phyloP scores from a whole-genome alignment of 53 echinoderm and acorn worm genomes.

The Holothuria leucospilota region DNA sequence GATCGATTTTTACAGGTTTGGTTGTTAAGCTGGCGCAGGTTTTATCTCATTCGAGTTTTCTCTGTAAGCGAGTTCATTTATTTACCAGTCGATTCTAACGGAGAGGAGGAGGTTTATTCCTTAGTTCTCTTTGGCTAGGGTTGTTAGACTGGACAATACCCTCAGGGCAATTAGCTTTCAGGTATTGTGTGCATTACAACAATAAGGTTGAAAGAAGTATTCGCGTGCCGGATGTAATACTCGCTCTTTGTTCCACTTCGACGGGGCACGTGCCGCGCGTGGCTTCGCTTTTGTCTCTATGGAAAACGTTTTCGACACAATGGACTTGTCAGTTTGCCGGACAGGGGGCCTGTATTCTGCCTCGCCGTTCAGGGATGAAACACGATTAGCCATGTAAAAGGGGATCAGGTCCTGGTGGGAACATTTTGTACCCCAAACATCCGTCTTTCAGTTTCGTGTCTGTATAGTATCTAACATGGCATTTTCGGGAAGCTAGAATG shows the following conservation, averaged over 20 bases:
- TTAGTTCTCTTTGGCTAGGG: too few relatives aligned
- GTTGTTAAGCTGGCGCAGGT: constrained; percentile 6
- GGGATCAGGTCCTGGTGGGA: background rate
- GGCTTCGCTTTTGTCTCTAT: constrained; percentile 15
- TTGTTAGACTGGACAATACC: constrained; percentile 16
- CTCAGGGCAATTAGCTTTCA: constrained; percentile 30
- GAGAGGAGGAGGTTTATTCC: too few relatives aligned
- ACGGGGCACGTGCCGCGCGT: constrained; percentile 15
- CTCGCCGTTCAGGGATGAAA: constrained; percentile 16
- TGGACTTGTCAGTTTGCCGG: constrained; percentile 30
- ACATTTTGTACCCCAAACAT: too few relatives aligned
- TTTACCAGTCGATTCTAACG: too few relatives aligned
- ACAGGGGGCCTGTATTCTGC: constrained; percentile 15
- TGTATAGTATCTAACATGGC: too few relatives aligned
- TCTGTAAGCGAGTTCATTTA: too few relatives aligned
- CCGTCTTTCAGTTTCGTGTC: too few relatives aligned
- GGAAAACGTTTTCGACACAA: constrained; percentile 36
- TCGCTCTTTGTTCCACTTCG: constrained; percentile 12
- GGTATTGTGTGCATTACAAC: constrained; percentile 38
- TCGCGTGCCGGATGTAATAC: constrained; percentile 28
- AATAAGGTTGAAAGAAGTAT: background rate
- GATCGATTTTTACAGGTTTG: constrained; percentile 33
- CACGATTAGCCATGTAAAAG: constrained; percentile 22
- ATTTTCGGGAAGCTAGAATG: too few relatives aligned
- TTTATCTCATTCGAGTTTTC: too few relatives aligned